Evolutionary conservation across 2,888 invertebrate genomes (phyloP).

Genomic region (Harpagoxenus sublaevis): DNA sequence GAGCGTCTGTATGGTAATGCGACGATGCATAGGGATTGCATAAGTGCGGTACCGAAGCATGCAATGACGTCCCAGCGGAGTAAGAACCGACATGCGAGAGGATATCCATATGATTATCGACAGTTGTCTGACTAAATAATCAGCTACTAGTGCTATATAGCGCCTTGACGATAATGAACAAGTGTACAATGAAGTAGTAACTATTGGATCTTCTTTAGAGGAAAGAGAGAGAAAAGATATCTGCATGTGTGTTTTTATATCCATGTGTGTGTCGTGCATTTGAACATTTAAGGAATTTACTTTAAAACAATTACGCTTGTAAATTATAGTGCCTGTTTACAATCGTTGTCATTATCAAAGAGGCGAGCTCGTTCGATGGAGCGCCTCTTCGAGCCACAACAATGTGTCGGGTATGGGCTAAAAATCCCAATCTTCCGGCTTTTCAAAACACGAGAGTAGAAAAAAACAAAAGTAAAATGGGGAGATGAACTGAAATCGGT

Average conservation of each 20-base stretch:
- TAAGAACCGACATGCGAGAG: conserved; percentile 16
- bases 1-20: conserved; percentile 15
- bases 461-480: conserved; percentile 33
- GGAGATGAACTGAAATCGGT: conserved; percentile 52
- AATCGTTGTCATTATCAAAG: conserved; percentile 19
- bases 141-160: neutral
- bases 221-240: neutral
- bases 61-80: conserved; percentile 14
- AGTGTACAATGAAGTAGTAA: neutral
- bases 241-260: neutral
- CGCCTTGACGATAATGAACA: conserved; percentile 1
- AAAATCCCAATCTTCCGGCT: conserved; percentile 53
- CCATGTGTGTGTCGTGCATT: neutral
- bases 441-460: conserved; percentile 37
- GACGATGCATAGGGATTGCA: conserved; percentile 1
- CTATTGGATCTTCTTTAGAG: neutral
- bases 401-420: conserved; percentile 36
- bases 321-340: neutral
- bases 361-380: neutral
- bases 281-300: neutral
- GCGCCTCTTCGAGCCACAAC: conserved; percentile 49
- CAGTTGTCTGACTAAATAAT: conserved; percentile 23
- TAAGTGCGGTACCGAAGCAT: conserved; percentile 24
- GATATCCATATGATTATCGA: conserved; percentile 39
- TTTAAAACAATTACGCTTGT: neutral